Base-by-base conservation (phyloP, 64 coral and sea anemone genomes). In the Trachythela sp. region DNA sequence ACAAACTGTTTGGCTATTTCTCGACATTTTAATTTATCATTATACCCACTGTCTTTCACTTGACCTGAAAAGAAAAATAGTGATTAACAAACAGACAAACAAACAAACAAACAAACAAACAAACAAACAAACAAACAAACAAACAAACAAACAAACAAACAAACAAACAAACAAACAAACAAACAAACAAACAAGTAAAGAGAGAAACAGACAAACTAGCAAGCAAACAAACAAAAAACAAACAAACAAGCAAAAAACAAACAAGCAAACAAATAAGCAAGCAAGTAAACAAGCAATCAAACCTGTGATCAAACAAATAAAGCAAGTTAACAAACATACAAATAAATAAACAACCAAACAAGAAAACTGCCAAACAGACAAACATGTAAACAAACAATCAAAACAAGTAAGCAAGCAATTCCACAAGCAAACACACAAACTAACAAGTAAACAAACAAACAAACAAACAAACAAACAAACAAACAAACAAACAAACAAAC, bases 21-120 rank as follows among this genome's bases (percentile, higher is more conserved):
- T 35, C 94, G 92, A 70, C 96, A 99, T 22, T 87, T 88, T 13
- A 89, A 90, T 3, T 64, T 67, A 10, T 94, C 93, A 24, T 91
- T 92, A 35, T 54, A 48, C 1, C 96, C 96, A 17, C 89, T 93
- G 92, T 99, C 96, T 93, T 93, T 99, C 52, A 99, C 88, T 91
- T 94, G 90, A 84, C 84, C 96, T 99, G 7, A 0, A 91, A 90
- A 48, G 4, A 34, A 31, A 43, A 24, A 39, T 36, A 68, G 0
- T 24, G 15, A 64, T 64, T 64, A 24, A 24, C 56, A 59, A 22
- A 59, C 11, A 45, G 4, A 45, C 11, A 45, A 45, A 45, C 42
- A 45, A 45, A 45, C 42, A 45, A 11, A 4, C 42, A 45, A 45
- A 45, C 11, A 45, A 45, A 11, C 11, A 11, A 45, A 11, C 42